These are phyloP conservation scores for Poeciliopsis turrubarensis DNA, from an alignment of 2,113 vertebrate genomes.

Conservation along the genomic window DNA sequence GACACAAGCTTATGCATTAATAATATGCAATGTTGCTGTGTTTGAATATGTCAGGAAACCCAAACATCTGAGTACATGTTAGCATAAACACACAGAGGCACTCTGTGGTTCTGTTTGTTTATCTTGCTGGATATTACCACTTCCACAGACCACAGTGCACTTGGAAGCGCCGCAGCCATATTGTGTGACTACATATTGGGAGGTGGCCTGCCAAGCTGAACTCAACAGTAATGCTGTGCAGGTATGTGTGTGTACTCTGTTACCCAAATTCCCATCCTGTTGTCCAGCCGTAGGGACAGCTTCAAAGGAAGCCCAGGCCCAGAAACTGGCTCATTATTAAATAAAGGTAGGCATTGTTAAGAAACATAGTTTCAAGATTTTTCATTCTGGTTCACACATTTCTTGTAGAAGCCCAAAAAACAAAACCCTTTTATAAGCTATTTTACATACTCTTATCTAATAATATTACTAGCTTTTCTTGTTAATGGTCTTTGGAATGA, in stretches of 20 bases:
- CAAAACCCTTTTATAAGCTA: too few relatives aligned
- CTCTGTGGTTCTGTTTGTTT: conserved; percentile 64
- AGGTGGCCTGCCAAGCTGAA: conserved; percentile 37
- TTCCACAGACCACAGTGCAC: conserved; percentile 64
- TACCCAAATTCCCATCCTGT: conserved; percentile 40
- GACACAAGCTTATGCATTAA: conserved; percentile 22
- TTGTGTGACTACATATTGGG: conserved; percentile 67
- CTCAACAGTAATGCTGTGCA: conserved; percentile 22
- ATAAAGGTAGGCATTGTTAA: conserved; percentile 42
- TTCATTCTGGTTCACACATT: background rate
- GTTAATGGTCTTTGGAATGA: too few relatives aligned
- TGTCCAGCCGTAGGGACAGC: conserved; percentile 24
- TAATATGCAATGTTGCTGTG: conserved; percentile 20
- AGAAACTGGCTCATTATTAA: conserved; percentile 27
- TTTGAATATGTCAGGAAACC: background rate
- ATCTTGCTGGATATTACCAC: conserved; percentile 60
- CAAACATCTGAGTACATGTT: conserved; percentile 23
- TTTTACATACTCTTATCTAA: too few relatives aligned
- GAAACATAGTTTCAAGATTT: conserved; percentile 9
- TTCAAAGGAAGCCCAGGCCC: conserved; percentile 55
- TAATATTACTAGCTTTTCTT: too few relatives aligned
- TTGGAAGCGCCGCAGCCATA: conserved; percentile 52
- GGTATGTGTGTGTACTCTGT: conserved; percentile 15
- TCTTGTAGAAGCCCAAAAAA: too few relatives aligned
- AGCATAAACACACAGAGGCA: conserved; percentile 26